These are phyloP conservation scores for Mesorhabditis spiculigera DNA, from an alignment of 2,888 invertebrate genomes.

Conservation along the genomic window DNA sequence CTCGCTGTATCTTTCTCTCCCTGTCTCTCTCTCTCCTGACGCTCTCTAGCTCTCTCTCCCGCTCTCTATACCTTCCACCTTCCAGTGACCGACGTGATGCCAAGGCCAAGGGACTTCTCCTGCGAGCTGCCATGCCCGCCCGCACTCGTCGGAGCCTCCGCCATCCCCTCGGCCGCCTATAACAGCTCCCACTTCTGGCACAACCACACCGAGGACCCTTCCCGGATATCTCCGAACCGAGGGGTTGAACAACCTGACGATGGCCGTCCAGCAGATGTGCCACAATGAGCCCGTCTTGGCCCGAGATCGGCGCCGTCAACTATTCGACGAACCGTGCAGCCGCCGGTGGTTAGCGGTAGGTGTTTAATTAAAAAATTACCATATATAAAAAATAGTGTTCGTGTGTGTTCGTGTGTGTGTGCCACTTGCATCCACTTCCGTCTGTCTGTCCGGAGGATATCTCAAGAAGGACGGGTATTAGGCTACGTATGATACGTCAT, in stretches of 20 bases:
- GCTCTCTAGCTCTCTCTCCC: not conserved
- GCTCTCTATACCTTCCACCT: constrained; percentile 3
- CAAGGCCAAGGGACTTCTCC: not conserved
- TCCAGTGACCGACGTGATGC: not conserved
- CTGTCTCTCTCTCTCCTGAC: not conserved
- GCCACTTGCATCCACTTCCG: too few species aligned
- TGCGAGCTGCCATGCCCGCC: not conserved
- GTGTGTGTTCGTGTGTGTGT: too few species aligned
- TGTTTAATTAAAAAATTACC: not conserved
- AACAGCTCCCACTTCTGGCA: not conserved
- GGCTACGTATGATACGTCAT: too few species aligned
- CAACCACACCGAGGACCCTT: not conserved
- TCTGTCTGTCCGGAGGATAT: too few species aligned
- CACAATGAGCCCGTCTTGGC: constrained; percentile 5
- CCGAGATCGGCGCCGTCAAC: constrained; percentile 3
- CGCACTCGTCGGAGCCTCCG: not conserved
- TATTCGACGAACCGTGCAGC: not conserved
- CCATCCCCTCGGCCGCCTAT: not conserved
- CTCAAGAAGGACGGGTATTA: too few species aligned
- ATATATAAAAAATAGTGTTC: too few species aligned
- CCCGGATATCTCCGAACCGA: not conserved
- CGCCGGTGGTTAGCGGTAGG: not conserved
- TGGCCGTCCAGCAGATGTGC: constrained; percentile 12
- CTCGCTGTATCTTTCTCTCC: constrained; percentile 3
- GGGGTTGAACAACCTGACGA: constrained; percentile 14